Conservation (phyloP, 1,140 invertebrate genomes). For the Ceratina calcarata region DNA sequence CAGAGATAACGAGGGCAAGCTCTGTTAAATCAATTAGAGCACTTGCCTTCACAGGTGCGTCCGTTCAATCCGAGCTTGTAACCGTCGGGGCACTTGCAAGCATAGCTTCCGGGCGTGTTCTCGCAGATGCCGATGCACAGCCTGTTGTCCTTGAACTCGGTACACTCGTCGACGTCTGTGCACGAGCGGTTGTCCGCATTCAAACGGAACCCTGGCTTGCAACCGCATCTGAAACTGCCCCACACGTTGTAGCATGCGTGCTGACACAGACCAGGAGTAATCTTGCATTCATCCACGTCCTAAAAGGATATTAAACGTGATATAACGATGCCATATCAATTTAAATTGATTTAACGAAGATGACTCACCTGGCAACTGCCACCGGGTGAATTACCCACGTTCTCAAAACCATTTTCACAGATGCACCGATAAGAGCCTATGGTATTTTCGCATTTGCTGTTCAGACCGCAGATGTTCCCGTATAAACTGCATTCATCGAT, state of each 20-base stretch:
- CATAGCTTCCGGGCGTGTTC: constrained; percentile 93
- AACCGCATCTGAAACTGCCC: constrained; percentile 90
- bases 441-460: constrained; percentile 82
- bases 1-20: constrained; percentile 1
- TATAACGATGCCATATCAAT: too few relatives aligned
- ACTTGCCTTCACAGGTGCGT: constrained; percentile 87
- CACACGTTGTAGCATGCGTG: constrained; percentile 92
- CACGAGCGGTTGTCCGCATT: constrained; percentile 89
- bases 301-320: constrained; percentile 54
- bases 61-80: constrained; percentile 87
- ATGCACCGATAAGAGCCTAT: constrained; percentile 83
- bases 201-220: constrained; percentile 87
- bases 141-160: constrained; percentile 84
- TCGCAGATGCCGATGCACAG: constrained; percentile 92
- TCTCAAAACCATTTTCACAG: constrained; percentile 86
- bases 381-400: constrained; percentile 75
- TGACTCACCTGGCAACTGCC: constrained; percentile 75
- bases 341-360: too few relatives aligned
- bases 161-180: constrained; percentile 94
- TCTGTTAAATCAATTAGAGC: too few relatives aligned
- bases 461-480: constrained; percentile 68
- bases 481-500: constrained; percentile 84
- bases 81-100: constrained; percentile 92
- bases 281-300: constrained; percentile 86
- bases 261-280: constrained; percentile 86